A percentile compares a stretch with the other conserved stretches of the same genome.
Evolutionary conservation across 2,113 vertebrate genomes (phyloP).

Genomic region (Columbina picui): DNA sequence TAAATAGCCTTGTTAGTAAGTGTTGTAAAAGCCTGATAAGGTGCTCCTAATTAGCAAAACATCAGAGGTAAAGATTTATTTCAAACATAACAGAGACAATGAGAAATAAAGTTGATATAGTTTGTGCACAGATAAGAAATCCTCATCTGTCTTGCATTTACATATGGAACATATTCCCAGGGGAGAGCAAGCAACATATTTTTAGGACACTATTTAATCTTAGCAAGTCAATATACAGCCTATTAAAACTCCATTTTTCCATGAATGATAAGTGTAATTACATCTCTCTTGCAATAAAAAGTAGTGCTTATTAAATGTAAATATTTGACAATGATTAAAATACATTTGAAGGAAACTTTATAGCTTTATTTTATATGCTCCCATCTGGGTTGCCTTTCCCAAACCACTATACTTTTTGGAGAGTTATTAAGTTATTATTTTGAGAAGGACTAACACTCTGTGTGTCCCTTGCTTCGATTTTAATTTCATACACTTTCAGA

Average conservation of each 20-base stretch:
- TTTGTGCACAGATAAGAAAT: not conserved
- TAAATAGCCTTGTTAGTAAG: slow-evolving; percentile 61
- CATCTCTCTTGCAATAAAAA: slow-evolving; percentile 76
- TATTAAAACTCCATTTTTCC: slow-evolving; percentile 80
- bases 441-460: slow-evolving; percentile 72
- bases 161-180: slow-evolving; percentile 40
- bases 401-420: slow-evolving; percentile 67
- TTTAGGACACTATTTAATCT: slow-evolving; percentile 75
- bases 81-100: not conserved
- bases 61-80: slow-evolving; percentile 23
- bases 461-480: slow-evolving; percentile 66
- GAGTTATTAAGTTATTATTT: slow-evolving; percentile 80
- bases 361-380: slow-evolving; percentile 80
- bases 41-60: slow-evolving; percentile 59
- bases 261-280: slow-evolving; percentile 81
- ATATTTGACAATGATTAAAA: slow-evolving; percentile 84
- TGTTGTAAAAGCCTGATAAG: slow-evolving; percentile 64
- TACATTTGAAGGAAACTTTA: slow-evolving; percentile 79
- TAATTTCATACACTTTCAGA: slow-evolving; percentile 63
- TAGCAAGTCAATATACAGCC: slow-evolving; percentile 74
- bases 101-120: not conserved
- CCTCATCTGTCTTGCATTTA: slow-evolving; percentile 65
- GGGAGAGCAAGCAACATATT: slow-evolving; percentile 50
- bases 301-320: slow-evolving; percentile 82
- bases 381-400: slow-evolving; percentile 80